Percentiles rank a stretch among this genome's conserved stretches.
phyloP scores from a whole-genome alignment of 2,113 vertebrate genomes.

The Chascanopsetta lugubris region DNA sequence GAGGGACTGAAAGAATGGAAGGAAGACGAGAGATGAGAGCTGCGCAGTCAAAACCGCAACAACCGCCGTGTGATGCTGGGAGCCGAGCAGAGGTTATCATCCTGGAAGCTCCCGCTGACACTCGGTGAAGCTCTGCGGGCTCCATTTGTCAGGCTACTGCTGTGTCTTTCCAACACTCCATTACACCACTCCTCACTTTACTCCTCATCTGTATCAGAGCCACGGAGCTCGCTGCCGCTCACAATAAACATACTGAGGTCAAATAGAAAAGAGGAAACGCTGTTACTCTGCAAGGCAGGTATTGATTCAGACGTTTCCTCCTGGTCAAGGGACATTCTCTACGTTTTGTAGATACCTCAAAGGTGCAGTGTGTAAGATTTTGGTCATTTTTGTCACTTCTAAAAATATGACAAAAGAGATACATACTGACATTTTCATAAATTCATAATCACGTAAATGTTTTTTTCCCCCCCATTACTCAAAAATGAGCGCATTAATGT shows the following conservation, averaged over 20 bases:
- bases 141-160: conserved; percentile 73
- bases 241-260: not conserved
- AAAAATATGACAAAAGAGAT: too few species aligned
- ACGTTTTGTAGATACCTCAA: too few species aligned
- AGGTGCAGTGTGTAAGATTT: too few species aligned
- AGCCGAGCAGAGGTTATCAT: conserved; percentile 80
- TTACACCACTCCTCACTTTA: conserved; percentile 77
- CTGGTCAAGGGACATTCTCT: not conserved
- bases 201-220: conserved; percentile 73
- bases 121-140: conserved; percentile 53
- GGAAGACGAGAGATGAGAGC: conserved; percentile 33
- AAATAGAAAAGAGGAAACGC: not conserved
- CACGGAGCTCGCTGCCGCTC: conserved; percentile 8
- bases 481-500: too few species aligned
- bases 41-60: conserved; percentile 28
- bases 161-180: conserved; percentile 67
- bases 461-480: too few species aligned
- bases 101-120: conserved; percentile 69
- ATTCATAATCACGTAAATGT: too few species aligned
- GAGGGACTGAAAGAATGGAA: too few species aligned
- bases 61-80: conserved; percentile 38
- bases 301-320: not conserved
- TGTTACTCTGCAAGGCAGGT: not conserved
- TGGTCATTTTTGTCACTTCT: too few species aligned
- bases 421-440: too few species aligned